phyloP scores from a whole-genome alignment of 2,797 vertebrate species.

The Pseudochirops cupreus region DNA sequence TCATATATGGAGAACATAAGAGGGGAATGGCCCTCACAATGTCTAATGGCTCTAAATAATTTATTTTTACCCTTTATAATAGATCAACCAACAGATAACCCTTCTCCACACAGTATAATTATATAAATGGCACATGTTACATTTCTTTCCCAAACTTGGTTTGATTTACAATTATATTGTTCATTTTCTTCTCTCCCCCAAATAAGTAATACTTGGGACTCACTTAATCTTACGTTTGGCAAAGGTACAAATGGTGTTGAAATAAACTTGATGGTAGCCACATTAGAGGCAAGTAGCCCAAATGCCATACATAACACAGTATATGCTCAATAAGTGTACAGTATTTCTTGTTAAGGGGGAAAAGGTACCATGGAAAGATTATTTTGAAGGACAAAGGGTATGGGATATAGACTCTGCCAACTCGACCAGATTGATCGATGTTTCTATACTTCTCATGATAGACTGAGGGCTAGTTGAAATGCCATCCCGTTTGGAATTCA shows the following conservation, averaged over 20 bases:
- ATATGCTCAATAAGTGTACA: constrained; percentile 4
- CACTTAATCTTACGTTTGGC: not conserved
- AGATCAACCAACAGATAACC: constrained; percentile 41
- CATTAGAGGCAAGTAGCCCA: constrained; percentile 44
- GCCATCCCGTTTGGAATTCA: constrained; percentile 17
- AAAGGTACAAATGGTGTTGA: not conserved
- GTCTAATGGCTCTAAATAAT: constrained; percentile 40
- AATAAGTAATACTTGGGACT: not conserved
- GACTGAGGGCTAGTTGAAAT: not conserved
- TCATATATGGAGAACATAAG: not conserved
- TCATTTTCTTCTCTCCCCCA: constrained; percentile 47
- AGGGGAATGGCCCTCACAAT: fast-evolving
- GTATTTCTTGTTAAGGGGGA: constrained; percentile 30
- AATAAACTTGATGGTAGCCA: constrained; percentile 44
- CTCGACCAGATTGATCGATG: not conserved
- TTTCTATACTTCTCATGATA: constrained; percentile 37
- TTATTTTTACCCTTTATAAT: constrained; percentile 46
- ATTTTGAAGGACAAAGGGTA: not conserved
- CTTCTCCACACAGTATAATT: constrained; percentile 21
- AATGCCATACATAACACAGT: constrained; percentile 6
- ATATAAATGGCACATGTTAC: constrained; percentile 24
- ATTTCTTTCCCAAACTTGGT: constrained; percentile 53
- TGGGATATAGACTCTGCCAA: not conserved
- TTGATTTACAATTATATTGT: constrained; percentile 40
- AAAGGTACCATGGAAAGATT: constrained; percentile 7